Conservation (phyloP, 2,113 vertebrate species). For the Murina feae region DNA sequence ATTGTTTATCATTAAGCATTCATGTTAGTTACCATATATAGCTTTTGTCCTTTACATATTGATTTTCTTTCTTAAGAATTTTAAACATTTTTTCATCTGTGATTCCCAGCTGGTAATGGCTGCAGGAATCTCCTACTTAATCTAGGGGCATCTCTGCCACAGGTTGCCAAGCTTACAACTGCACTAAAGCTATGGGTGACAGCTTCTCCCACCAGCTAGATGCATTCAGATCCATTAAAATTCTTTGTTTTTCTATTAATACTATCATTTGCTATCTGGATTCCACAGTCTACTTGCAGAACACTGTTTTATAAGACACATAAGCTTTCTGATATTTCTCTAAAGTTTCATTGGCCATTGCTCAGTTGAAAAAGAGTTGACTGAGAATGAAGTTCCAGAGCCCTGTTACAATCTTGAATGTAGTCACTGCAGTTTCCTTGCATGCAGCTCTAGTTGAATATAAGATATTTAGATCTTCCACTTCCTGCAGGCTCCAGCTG, state of each 20-base stretch:
- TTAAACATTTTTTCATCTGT: slow-evolving; percentile 83
- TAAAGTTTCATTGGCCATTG: slow-evolving; percentile 91
- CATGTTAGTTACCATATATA: slow-evolving; percentile 88
- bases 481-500: not conserved
- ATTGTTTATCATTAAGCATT: slow-evolving; percentile 89
- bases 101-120: not conserved
- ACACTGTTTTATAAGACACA: slow-evolving; percentile 92
- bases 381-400: slow-evolving; percentile 91
- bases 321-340: slow-evolving; percentile 93
- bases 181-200: slow-evolving; percentile 85
- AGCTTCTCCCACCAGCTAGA: slow-evolving; percentile 89
- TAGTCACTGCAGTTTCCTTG: not conserved
- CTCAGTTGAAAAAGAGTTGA: slow-evolving; percentile 94
- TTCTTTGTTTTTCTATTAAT: slow-evolving; percentile 88
- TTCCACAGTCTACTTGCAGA: slow-evolving; percentile 89
- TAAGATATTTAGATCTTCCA: not conserved
- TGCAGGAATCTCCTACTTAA: not conserved
- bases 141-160: slow-evolving; percentile 23
- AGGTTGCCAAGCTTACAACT: slow-evolving; percentile 77
- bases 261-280: slow-evolving; percentile 91
- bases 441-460: not conserved
- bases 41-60: slow-evolving; percentile 86
- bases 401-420: slow-evolving; percentile 65
- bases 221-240: slow-evolving; percentile 90
- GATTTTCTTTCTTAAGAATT: slow-evolving; percentile 88